A percentile compares a stretch with the other conserved stretches of the same genome.
Conservation (phyloP, 2,797 vertebrate species). For the Sitta carolinensis region DNA sequence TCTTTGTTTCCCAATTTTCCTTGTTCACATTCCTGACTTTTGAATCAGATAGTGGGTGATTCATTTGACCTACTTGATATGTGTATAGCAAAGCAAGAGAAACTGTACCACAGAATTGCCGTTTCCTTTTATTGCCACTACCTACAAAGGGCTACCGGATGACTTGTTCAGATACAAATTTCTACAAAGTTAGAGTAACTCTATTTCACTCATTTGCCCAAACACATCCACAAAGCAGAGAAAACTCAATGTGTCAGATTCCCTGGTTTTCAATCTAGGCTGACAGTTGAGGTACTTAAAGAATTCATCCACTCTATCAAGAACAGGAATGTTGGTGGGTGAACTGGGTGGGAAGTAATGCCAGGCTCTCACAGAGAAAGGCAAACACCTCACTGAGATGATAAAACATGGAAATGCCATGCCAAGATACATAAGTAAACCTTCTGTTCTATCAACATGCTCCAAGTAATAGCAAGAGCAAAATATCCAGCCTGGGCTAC, state of each 20-base stretch:
- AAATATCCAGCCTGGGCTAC: neutral
- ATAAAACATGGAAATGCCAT: slow-evolving; percentile 23
- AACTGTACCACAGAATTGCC: neutral
- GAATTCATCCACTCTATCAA: neutral
- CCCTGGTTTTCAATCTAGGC: neutral
- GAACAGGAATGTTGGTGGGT: neutral
- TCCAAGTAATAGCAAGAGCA: neutral
- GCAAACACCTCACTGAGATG: neutral
- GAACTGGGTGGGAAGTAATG: neutral
- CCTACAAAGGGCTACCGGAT: neutral
- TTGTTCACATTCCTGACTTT: slow-evolving; percentile 12
- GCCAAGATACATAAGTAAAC: slow-evolving; percentile 21
- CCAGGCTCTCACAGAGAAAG: neutral
- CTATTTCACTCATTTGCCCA: neutral
- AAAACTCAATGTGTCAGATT: neutral
- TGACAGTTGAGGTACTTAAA: neutral
- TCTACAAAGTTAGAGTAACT: neutral
- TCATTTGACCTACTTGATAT: slow-evolving; percentile 35
- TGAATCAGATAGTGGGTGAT: neutral
- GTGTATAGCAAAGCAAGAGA: neutral
- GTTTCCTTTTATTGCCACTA: slow-evolving; percentile 2
- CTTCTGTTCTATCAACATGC: slow-evolving; percentile 5
- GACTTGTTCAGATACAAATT: neutral
- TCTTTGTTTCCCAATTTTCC: neutral
- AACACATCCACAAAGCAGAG: neutral